Base-by-base conservation (phyloP, 2,888 invertebrate genomes). In the Nephrotoma appendiculata region DNA sequence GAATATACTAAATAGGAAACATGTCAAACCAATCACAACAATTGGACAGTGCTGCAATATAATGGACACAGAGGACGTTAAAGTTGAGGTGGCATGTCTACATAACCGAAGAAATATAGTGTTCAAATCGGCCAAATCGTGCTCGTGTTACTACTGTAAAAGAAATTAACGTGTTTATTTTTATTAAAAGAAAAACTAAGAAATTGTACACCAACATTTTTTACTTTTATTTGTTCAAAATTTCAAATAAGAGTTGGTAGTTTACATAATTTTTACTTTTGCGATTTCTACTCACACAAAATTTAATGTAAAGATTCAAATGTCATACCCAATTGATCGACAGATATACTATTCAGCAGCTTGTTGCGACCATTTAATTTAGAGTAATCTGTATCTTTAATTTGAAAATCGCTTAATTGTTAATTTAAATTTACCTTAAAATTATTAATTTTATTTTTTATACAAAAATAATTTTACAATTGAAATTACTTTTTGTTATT, bases 11-110 rank as follows among this genome's bases (percentile, higher is more conserved):
- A 89, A 89, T 11, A 89, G 89, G 41, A 93, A 93, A 88, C 92
- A 92, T 5, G 91, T 92, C 41, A 94, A 95, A 89, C 93, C 94
- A 0, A 94, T 96, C 87, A 95, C 96, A 2, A 96, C 97, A 0
- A 93, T 96, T 48, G 97, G 96, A 7, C 96, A 97, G 90, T 97
- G 97, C 91, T 97, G 97, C 91, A 96, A 96, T 91, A 97, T 97
- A 89, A 96, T 96, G 95, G 96, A 97, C 89, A 95, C 97, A 0
- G 96, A 96, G 92, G 95, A 96, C 90, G 96, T 96, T 86, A 94
- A 95, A 88, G 96, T 95, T 7, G 93, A 94, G 88, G 96, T 97
- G 3, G 92, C 95, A 88, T 97, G 97, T 90, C 91, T 96, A 87
- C 96, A 96, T 86, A 97, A 97, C 42, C 93, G 95, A 88, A 93